These are phyloP conservation scores for Phalacrocorax brasilianus DNA, from an alignment of 2,113 vertebrate species.

Conservation along the genomic window DNA sequence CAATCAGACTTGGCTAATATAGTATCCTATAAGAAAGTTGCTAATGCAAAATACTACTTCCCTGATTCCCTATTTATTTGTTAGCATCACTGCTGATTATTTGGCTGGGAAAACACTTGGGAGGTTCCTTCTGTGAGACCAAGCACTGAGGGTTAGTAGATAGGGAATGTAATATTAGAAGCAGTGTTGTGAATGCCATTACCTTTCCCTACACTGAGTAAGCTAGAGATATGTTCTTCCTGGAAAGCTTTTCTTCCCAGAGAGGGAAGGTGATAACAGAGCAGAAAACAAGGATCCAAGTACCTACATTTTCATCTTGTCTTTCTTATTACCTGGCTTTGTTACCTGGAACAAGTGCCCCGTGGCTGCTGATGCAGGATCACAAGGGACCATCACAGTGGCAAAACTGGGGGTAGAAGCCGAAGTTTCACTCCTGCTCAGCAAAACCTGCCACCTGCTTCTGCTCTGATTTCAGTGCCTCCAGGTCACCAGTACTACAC, in stretches of 20 bases:
- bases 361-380: background rate
- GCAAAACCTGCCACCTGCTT: background rate
- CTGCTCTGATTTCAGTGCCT: background rate
- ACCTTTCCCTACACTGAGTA: background rate
- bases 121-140: background rate
- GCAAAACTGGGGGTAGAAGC: background rate
- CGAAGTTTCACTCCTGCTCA: background rate
- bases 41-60: background rate
- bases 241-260: background rate
- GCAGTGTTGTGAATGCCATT: constrained; percentile 3
- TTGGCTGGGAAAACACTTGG: background rate
- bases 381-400: background rate
- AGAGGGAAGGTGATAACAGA: background rate
- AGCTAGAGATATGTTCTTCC: background rate
- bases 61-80: background rate
- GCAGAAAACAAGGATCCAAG: background rate
- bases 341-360: background rate
- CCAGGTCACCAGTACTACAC: background rate
- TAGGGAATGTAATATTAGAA: constrained; percentile 14
- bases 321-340: background rate
- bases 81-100: background rate
- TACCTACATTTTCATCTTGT: background rate
- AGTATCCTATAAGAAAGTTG: background rate
- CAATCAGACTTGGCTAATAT: background rate
- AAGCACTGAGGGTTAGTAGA: background rate